Base-by-base conservation (phyloP, 1,140 invertebrate species). In the Phenacoccus solenopsis region DNA sequence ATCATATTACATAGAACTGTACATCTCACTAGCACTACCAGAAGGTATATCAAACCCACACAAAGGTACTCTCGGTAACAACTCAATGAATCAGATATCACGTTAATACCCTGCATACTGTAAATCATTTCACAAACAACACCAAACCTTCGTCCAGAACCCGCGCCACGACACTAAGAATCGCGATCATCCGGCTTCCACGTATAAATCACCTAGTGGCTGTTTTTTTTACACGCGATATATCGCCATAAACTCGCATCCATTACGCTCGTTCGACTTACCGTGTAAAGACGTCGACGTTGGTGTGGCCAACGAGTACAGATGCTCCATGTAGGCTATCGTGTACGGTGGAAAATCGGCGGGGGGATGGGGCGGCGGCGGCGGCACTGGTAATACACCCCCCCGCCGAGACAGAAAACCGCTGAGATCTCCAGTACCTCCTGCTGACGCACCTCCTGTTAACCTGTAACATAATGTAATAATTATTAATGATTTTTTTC, bases 241-340 rank as follows among this genome's bases (percentile, higher is more conserved):
- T 59, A 59, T 59, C 56, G 56, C 56, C 4, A 9, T 20, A 20
- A 59, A 20, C 16, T 59, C 21, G 56, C 56, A 59, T 59, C 20
- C 21, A 59, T 59, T 5, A 22, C 20, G n/a, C 56, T 5, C 7
- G 20, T 59, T 59, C 7, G 25, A 64, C 74, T 75, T 77, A 82
- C 80, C 81, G 78, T 80, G 82, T 77, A 80, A 78, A 74, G 81
- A 82, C 25, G 59, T 25, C 73, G 80, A 78, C 77, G 80, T 82
- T 76, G 76, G 86, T 85, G 76, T 87, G 72, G 82, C 82, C 28
- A 88, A 78, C 16, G 85, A 84, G 13, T 78, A 76, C 77, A 87
- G 87, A 24, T 87, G 80, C 78, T 87, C 86, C 83, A 87, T 85
- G 77, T 87, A 87, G 70, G 85, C 84, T 74, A 87, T 81, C 5